These are phyloP conservation scores for Pasiphila rectangulata DNA, from an alignment of 2,888 invertebrate genomes.

Conservation along the genomic window DNA sequence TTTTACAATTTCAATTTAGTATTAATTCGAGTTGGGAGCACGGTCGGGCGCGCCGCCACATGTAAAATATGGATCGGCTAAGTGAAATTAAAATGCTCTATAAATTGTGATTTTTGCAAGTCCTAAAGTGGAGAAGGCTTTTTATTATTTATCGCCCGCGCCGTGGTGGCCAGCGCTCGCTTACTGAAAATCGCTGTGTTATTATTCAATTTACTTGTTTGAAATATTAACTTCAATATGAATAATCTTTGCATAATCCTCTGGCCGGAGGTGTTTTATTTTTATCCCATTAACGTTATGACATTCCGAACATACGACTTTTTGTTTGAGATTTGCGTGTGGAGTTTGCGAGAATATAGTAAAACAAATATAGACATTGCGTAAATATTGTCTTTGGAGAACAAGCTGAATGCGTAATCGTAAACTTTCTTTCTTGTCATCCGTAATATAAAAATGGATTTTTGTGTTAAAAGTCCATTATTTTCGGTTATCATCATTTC, in stretches of 20 bases:
- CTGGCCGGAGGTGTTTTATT: constrained; percentile 11
- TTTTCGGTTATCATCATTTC: constrained; percentile 1
- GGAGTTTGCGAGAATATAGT: constrained; percentile 14
- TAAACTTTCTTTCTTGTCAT: constrained; percentile 19
- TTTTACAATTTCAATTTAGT: constrained; percentile 82
- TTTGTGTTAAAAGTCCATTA: constrained; percentile 4
- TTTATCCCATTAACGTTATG: constrained; percentile 27
- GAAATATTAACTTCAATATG: constrained; percentile 64
- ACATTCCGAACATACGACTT: constrained; percentile 15
- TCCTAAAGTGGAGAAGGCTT: constrained; percentile 81
- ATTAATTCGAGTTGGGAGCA: constrained; percentile 77
- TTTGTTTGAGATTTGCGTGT: constrained; percentile 16
- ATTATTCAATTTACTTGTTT: constrained; percentile 76
- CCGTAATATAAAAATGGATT: constrained; percentile 10
- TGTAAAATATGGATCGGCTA: constrained; percentile 81
- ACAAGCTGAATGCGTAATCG: constrained; percentile 19
- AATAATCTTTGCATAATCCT: constrained; percentile 49
- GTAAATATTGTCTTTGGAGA: constrained; percentile 22
- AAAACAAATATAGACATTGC: constrained; percentile 19
- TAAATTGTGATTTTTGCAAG: constrained; percentile 82
- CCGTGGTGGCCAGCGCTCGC: constrained; percentile 67
- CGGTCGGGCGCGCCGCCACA: constrained; percentile 76
- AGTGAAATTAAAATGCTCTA: constrained; percentile 82
- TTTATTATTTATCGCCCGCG: constrained; percentile 77
- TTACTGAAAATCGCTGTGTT: constrained; percentile 74